These are phyloP conservation scores for Aurelia coerulea DNA, from an alignment of 30 jellyfish, hydroid and myxozoan genomes.

Conservation along the genomic window DNA sequence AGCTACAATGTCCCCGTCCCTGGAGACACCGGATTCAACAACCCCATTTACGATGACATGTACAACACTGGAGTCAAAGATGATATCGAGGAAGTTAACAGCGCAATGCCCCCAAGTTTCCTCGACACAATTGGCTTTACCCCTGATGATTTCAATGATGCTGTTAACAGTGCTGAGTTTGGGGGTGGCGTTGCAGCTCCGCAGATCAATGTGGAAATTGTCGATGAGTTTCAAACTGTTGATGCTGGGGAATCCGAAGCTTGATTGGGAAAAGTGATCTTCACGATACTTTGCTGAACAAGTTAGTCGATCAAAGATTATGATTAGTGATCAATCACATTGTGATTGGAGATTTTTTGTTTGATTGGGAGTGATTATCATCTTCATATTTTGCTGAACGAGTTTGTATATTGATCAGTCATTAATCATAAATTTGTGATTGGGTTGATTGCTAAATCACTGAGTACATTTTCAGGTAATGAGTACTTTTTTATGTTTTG, in stretches of 20 bases:
- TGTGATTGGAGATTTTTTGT: too few relatives aligned
- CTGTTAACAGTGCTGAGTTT: neutral
- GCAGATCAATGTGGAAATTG: neutral
- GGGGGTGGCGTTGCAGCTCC: neutral
- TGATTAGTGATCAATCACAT: too few relatives aligned
- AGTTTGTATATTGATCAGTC: too few relatives aligned
- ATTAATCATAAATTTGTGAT: too few relatives aligned
- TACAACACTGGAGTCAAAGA: neutral
- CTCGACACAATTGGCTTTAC: conserved; percentile 47
- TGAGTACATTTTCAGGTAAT: too few relatives aligned
- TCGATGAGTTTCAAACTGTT: conserved; percentile 8
- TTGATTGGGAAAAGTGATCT: neutral
- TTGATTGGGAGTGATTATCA: too few relatives aligned
- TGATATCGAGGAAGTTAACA: conserved; percentile 30
- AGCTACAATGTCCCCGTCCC: conserved; percentile 26
- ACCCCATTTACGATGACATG: conserved; percentile 44
- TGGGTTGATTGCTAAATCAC: too few relatives aligned
- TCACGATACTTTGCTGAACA: neutral
- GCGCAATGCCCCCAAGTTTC: conserved; percentile 48
- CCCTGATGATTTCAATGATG: conserved; percentile 40
- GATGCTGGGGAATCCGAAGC: conserved; percentile 50
- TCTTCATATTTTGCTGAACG: too few relatives aligned
- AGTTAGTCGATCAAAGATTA: neutral
- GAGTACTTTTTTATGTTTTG: too few relatives aligned
- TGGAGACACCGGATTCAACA: conserved; percentile 38